Percentiles rank a stretch among this genome's conserved stretches.
phyloP scores from a whole-genome alignment of 2,797 vertebrate species.

The Aeoliscus strigatus region DNA sequence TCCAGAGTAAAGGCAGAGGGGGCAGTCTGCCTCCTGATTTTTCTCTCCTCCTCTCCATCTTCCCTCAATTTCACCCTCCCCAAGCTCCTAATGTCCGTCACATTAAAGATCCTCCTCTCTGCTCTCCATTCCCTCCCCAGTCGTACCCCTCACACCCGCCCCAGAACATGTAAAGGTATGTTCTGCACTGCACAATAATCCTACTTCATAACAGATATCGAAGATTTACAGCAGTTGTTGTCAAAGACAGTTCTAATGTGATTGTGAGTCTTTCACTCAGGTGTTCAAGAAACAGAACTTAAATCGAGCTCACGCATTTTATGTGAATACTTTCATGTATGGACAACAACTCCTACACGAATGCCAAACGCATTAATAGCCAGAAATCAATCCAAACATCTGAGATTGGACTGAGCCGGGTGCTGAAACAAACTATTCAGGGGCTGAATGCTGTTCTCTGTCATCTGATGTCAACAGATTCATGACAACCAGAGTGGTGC shows the following conservation, averaged over 20 bases:
- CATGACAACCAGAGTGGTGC: not conserved
- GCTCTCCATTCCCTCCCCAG: slow-evolving; percentile 10
- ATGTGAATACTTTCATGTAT: no score
- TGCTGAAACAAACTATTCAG: slow-evolving; percentile 35
- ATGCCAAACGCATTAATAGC: slow-evolving; percentile 38
- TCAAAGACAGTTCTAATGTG: no score
- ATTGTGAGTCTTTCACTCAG: no score
- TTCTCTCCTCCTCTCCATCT: slow-evolving; percentile 38
- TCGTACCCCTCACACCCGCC: slow-evolving; percentile 11
- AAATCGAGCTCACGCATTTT: no score
- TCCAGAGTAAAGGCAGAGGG: slow-evolving; percentile 13
- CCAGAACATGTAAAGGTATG: slow-evolving; percentile 1
- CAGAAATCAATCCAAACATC: slow-evolving; percentile 61
- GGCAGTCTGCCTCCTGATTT: slow-evolving; percentile 39
- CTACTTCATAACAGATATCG: no score
- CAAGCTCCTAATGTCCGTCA: slow-evolving; percentile 42
- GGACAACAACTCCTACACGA: slow-evolving; percentile 14
- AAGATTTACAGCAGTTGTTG: no score
- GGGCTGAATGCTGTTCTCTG: slow-evolving; percentile 32
- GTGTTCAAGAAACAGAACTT: no score
- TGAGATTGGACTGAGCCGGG: slow-evolving; percentile 55
- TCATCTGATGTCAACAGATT: slow-evolving; percentile 52
- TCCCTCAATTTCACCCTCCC: slow-evolving; percentile 51
- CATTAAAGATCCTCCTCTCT: slow-evolving; percentile 55
- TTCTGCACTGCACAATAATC: slow-evolving; percentile 13